Conservation (phyloP, 2,113 vertebrate genomes). For the Mus spicilegus region DNA sequence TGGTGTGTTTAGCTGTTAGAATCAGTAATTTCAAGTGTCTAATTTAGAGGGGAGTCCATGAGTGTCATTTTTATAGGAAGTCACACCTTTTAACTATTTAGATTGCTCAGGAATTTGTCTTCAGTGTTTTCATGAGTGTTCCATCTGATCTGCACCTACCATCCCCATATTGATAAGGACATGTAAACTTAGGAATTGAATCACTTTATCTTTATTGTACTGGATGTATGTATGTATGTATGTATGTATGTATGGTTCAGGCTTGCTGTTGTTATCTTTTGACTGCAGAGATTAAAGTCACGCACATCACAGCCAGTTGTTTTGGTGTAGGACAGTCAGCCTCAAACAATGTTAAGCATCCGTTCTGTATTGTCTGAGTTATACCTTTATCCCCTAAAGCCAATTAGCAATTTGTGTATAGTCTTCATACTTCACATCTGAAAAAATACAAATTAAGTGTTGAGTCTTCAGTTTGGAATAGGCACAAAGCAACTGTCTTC, state of each 20-base stretch:
- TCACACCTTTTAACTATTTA: slow-evolving; percentile 14
- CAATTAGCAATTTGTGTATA: neutral
- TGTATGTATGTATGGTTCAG: neutral
- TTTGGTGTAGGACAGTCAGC: neutral
- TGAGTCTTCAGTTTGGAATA: neutral
- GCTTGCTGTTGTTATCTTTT: neutral
- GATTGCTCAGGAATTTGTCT: neutral
- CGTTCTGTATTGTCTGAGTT: neutral
- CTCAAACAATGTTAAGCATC: neutral
- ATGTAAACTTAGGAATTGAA: neutral
- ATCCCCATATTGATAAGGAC: neutral
- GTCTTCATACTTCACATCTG: neutral
- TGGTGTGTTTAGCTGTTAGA: neutral
- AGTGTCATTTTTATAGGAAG: slow-evolving; percentile 17
- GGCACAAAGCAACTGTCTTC: neutral
- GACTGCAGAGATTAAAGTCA: neutral
- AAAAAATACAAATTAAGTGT: neutral
- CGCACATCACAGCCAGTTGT: no score
- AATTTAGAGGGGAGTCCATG: neutral
- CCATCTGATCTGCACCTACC: neutral
- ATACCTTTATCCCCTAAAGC: neutral
- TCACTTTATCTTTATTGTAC: neutral
- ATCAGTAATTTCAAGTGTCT: neutral
- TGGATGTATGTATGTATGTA: neutral
- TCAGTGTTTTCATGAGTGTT: neutral